Base-by-base conservation (phyloP, 2,888 invertebrate genomes). In the Drosophila tripunctata region DNA sequence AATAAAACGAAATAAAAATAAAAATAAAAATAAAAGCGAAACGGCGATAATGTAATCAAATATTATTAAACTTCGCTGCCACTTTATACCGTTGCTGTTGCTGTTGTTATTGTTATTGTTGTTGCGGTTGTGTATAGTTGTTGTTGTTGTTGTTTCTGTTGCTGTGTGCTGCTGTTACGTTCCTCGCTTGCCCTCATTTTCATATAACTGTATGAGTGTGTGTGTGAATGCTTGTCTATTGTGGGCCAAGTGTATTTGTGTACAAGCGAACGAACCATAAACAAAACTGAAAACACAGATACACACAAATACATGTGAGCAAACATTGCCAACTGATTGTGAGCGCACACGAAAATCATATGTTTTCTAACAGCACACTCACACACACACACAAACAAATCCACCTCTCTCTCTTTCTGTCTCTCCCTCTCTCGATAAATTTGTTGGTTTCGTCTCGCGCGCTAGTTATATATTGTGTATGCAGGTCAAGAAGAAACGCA, bases 401-500 rank as follows among this genome's bases (percentile, higher is more conserved):
- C 41, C 56, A 38, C 50, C 47, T 63, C 67, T 44, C 66, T 55
- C 14, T 40, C 50, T 51, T 57, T 65, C 58, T 48, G 4, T 22
- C n/a, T 41, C 8, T 22, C 0, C 0, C 15, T 7, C 10, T 38
- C 40, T 19, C 15, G 41, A 30, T 35, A 35, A 14, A 27, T 45
- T 40, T 10, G 61, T 61, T 58, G 71, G 55, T 48, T 65, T 58
- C 66, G 75, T 67, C 75, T 72, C 83, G 70, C 78, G 81, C 74
- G 81, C 83, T 71, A 78, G 75, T 81, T 84, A 81, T 81, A 70
- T 78, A 84, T 84, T 82, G 79, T 79, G 82, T 85, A 83, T 83
- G 82, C 82, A 83, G 82, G 82, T 83, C 82, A 83, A 85, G 85
- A 83, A 82, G 83, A 83, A 83, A 83, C 82, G 62, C 82, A 84